These are phyloP conservation scores for Myotis vivesi DNA, from an alignment of 2,797 vertebrate genomes.

Conservation along the genomic window DNA sequence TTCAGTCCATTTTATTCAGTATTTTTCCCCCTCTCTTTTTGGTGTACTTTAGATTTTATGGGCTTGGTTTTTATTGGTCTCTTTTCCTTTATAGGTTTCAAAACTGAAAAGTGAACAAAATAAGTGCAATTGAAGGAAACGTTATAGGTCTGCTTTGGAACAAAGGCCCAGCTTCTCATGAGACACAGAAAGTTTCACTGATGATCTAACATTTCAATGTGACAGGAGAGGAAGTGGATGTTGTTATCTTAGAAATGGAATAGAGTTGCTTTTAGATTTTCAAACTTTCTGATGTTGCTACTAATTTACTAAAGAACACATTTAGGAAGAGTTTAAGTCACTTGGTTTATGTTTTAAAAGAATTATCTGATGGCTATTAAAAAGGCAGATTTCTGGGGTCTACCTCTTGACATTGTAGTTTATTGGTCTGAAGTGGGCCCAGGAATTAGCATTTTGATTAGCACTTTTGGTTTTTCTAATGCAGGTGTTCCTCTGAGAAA, in stretches of 20 bases:
- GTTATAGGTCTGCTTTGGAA: background rate
- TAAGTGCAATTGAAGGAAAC: background rate
- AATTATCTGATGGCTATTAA: background rate
- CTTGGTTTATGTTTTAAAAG: background rate
- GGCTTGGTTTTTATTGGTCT: background rate
- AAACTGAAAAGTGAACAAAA: slow-evolving; percentile 29
- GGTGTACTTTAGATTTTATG: background rate
- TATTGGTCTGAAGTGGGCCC: background rate
- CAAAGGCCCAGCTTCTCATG: background rate
- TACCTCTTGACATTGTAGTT: background rate
- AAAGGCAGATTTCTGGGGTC: background rate
- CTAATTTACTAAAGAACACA: background rate
- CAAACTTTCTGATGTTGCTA: background rate
- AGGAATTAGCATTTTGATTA: slow-evolving; percentile 21
- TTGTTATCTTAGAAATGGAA: slow-evolving; percentile 11
- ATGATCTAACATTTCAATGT: background rate
- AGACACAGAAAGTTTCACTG: background rate
- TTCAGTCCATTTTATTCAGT: slow-evolving; percentile 27
- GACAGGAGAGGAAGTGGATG: background rate
- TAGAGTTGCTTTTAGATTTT: slow-evolving; percentile 36
- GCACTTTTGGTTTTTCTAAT: slow-evolving; percentile 3
- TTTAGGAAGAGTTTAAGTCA: background rate
- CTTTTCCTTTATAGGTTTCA: slow-evolving; percentile 1
- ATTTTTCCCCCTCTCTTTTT: background rate
- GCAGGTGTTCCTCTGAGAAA: slow-evolving; percentile 28